A percentile compares a stretch with the other conserved stretches of the same genome.
These are phyloP conservation scores for Astropecten irregularis DNA, from an alignment of 53 echinoderm and acorn worm genomes.

Conservation along the genomic window DNA sequence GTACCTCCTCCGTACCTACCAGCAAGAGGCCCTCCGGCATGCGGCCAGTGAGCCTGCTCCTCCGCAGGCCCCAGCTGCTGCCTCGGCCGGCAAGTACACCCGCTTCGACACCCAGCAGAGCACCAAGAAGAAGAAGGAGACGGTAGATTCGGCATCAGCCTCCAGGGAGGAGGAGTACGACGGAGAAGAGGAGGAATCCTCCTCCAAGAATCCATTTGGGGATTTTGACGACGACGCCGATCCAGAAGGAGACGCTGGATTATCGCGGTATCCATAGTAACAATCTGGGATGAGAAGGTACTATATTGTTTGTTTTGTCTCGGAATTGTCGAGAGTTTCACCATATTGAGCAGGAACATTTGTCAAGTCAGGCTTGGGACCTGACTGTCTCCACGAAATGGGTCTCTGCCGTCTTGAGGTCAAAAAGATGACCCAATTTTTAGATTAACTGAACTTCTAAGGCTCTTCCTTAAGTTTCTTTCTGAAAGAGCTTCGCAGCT, in stretches of 20 bases:
- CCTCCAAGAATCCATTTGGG: constrained; percentile 36
- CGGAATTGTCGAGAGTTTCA: too few species aligned
- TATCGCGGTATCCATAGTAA: constrained; percentile 64
- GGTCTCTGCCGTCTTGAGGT: too few species aligned
- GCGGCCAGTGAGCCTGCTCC: background rate
- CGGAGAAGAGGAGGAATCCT: background rate
- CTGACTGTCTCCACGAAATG: too few species aligned
- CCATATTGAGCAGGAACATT: too few species aligned
- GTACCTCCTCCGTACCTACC: constrained; percentile 63
- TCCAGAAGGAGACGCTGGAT: constrained; percentile 63
- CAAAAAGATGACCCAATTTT: too few species aligned
- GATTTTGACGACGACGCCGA: constrained; percentile 64
- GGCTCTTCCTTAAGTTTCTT: too few species aligned
- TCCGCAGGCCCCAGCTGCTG: background rate
- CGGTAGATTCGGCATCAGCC: background rate
- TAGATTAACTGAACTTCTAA: too few species aligned
- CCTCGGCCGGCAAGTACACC: constrained; percentile 36
- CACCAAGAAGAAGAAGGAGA: constrained; percentile 9
- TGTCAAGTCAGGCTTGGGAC: too few species aligned
- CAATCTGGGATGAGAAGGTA: too few species aligned
- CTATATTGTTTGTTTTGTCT: too few species aligned
- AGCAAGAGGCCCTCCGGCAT: constrained; percentile 1
- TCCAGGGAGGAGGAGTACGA: background rate
- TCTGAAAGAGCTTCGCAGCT: too few species aligned
- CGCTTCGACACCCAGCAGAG: constrained; percentile 29